phyloP scores from a whole-genome alignment of 2,113 vertebrate species.

The Aplodontia rufa region DNA sequence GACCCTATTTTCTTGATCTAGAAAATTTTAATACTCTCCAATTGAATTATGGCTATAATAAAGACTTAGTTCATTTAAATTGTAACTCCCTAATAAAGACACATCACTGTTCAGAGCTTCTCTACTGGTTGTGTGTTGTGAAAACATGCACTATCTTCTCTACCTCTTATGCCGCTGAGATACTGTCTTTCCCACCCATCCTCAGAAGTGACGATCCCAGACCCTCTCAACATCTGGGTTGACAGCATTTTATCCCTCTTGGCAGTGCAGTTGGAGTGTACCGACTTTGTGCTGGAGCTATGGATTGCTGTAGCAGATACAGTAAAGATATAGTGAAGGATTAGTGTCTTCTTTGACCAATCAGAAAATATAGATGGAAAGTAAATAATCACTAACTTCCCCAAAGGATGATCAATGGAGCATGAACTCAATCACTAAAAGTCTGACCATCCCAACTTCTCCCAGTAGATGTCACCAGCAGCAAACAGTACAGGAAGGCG shows the following conservation, averaged over 20 bases:
- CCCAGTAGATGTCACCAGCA: not conserved
- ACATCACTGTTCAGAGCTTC: not conserved
- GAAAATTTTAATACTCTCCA: not conserved
- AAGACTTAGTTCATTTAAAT: not conserved
- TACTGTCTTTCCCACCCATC: not conserved
- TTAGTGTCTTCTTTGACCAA: not conserved
- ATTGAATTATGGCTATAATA: not conserved
- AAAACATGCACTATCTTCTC: not conserved
- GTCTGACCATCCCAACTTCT: not conserved
- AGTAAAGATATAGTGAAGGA: too few relatives aligned
- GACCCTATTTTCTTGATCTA: not conserved
- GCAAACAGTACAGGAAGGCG: not conserved
- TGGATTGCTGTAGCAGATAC: not conserved
- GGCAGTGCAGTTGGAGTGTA: too few relatives aligned
- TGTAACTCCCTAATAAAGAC: not conserved
- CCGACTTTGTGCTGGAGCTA: too few relatives aligned
- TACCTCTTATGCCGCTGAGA: not conserved
- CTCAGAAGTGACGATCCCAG: not conserved
- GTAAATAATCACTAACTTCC: not conserved
- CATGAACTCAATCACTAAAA: not conserved
- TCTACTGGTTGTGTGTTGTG: too few relatives aligned
- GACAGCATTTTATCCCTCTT: not conserved
- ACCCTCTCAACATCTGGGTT: not conserved
- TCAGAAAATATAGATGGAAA: not conserved
- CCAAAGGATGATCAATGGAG: not conserved